Evolutionary conservation across 2,113 vertebrate species (phyloP), one percentile per base, ranked within the genome.

Genomic region (Rafetus swinhoei): DNA sequence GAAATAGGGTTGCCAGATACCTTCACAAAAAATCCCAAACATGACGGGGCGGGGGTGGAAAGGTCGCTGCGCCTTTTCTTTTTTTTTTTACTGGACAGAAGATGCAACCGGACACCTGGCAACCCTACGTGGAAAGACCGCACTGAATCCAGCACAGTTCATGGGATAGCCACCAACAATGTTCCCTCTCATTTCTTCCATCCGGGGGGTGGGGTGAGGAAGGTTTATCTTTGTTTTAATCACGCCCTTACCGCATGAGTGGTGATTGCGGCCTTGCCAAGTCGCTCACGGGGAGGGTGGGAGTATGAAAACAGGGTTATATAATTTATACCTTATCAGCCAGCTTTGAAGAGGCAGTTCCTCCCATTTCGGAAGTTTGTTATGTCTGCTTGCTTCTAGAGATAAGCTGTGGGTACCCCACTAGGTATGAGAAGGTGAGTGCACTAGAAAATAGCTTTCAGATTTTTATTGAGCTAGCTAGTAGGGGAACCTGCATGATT

Each of bases 151-250:
- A 27, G 18, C 5, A 4, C 50, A 22, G 53, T 39, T 6, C 3
- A 2, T 1, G 29, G 1, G 7, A 39, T 19, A 11, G 19, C n/a
- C 19, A 6, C 45, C 18, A 1, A 1, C 0, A n/a, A 8, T 54
- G 39, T 2, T 45, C 45, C 45, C 6, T 5, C 45, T 45, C 45
- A 45, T 45, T 45, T 45, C 45, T 45, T 45, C 6, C 45, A 45
- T 45, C 45, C 45, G 45, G 45, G 4, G 69, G 18, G 5, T 5
- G n/a, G n/a, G n/a, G 12, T 35, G 32, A 3, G 69, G n/a, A 21
- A 35, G 18, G 45, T 45, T 19, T 72, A 35, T 21, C 69, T 60
- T 29, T 72, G n/a, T n/a, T 72, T 72, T n/a, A 9, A 21, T 72
- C 32, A 21, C 16, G 15, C n/a, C 69, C 9, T n/a, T 39, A 35